Evolutionary conservation across 2,888 invertebrate species (phyloP), one percentile per base, ranked within the genome.

Genomic region (Drosophila barbarae): DNA sequence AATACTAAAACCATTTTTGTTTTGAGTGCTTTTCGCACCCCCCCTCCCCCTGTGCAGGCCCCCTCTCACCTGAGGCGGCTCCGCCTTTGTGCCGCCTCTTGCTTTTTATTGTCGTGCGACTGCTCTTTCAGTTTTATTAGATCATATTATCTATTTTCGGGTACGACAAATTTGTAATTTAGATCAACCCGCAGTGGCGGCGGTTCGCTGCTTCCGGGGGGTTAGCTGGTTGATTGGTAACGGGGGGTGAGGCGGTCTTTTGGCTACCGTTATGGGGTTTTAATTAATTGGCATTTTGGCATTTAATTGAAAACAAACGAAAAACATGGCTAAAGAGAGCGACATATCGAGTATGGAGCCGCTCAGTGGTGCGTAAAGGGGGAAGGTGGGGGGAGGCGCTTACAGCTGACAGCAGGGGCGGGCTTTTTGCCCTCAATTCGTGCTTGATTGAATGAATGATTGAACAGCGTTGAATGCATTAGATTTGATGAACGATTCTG

Each of bases 131-230:
- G 67, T 81, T 79, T 84, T 79, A 79, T 79, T 79, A 84, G 84
- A 84, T 79, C 79, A 84, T 79, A 84, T 79, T 84, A 79, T 81
- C 73, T 79, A 84, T 84, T 84, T 84, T 75, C 53, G 58, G 80
- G 81, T 71, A 77, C 73, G 72, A 84, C 84, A 75, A 79, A 79
- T 79, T 79, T 79, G 84, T 79, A 80, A 83, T 79, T 79, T 79
- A 84, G 78, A 77, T 84, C 73, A 71, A 42, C 42, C 59, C 28
- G 50, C 65, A 55, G 71, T 50, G 71, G 53, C 58, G 68, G 23
- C 51, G 66, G 51, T 32, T 47, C 30, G 66, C 60, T 64, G 67
- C 65, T 54, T 58, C 49, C 36, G n/a, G 5, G 53, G 44, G 49
- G 50, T 42, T 50, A 51, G 15, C 44, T 15, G 10, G n/a, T 18